Conservation (phyloP, 37 sponge, comb jelly and placozoan genomes). For the Spongilla lacustris region DNA sequence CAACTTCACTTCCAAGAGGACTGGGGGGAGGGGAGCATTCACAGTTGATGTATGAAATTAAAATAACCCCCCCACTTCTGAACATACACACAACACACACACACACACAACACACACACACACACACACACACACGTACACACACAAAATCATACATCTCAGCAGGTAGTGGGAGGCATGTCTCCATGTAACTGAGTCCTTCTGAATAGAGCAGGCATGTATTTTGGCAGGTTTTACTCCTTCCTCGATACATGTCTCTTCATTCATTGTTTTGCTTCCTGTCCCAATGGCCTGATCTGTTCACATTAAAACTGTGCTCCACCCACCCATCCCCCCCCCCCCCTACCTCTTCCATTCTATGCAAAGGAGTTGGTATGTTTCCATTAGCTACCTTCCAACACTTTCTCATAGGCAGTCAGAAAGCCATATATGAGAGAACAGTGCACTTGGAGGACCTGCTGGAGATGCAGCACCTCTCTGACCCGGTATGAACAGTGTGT, state of each 20-base stretch:
- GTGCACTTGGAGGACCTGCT: slow-evolving; percentile 84
- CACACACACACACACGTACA: background rate
- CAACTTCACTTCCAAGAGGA: background rate
- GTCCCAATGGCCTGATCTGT: background rate
- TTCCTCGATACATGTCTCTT: background rate
- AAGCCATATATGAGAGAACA: slow-evolving; percentile 71
- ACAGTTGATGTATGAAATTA: background rate
- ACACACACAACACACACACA: slow-evolving; percentile 13
- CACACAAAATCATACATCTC: background rate
- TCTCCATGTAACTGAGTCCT: background rate
- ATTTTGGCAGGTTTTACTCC: background rate
- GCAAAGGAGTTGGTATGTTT: too few relatives aligned
- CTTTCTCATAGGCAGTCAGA: slow-evolving; percentile 70
- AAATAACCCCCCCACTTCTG: background rate
- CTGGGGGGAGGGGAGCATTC: background rate
- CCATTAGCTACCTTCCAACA: background rate
- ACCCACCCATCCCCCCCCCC: background rate
- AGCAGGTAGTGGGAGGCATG: background rate
- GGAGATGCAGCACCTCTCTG: slow-evolving; percentile 76
- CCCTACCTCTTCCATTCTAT: background rate
- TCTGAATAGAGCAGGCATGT: background rate
- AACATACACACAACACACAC: slow-evolving; percentile 23
- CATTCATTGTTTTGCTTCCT: background rate
- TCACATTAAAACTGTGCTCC: background rate
- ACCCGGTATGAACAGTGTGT: slow-evolving; percentile 66